A percentile compares a stretch with the other conserved stretches of the same genome.
Conservation (phyloP, 2,888 invertebrate genomes). For the Selenia dentaria region DNA sequence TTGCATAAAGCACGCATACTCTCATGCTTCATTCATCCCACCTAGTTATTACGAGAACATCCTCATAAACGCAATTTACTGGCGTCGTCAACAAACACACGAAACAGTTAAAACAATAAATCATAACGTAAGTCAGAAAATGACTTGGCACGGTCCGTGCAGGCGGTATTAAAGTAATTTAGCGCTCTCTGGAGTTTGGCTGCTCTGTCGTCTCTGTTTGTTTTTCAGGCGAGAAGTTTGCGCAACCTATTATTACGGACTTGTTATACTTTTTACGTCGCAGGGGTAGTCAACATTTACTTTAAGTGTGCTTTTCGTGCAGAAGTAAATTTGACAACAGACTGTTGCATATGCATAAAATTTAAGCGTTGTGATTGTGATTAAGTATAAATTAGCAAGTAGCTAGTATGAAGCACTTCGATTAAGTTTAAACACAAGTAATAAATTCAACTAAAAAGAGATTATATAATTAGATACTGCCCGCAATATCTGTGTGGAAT, state of each 20-base stretch:
- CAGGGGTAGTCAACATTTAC: slow-evolving; percentile 62
- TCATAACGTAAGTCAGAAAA: slow-evolving; percentile 48
- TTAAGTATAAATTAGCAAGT: too few species aligned
- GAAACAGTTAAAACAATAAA: slow-evolving; percentile 43
- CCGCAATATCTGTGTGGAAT: too few species aligned
- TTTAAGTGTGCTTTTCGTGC: slow-evolving; percentile 6
- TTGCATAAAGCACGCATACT: slow-evolving; percentile 10
- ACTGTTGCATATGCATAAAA: too few species aligned
- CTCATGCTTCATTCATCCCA: slow-evolving; percentile 16
- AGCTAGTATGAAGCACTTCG: too few species aligned
- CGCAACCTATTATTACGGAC: slow-evolving; percentile 79
- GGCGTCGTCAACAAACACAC: slow-evolving; percentile 27
- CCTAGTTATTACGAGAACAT: slow-evolving; percentile 19
- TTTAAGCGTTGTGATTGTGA: too few species aligned
- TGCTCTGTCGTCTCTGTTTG: slow-evolving; percentile 76
- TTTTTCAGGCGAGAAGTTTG: slow-evolving; percentile 83
- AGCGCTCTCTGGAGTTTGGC: slow-evolving; percentile 60
- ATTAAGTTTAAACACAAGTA: too few species aligned
- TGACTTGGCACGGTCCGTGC: slow-evolving; percentile 38
- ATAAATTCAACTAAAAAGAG: too few species aligned
- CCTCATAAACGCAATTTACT: slow-evolving; percentile 21
- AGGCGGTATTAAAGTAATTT: slow-evolving; percentile 73
- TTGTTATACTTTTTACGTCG: slow-evolving; percentile 74
- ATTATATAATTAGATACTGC: too few species aligned
- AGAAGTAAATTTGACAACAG: too few species aligned